Base-by-base conservation (phyloP, 2,113 vertebrate species). In the Entelurus aequoreus region DNA sequence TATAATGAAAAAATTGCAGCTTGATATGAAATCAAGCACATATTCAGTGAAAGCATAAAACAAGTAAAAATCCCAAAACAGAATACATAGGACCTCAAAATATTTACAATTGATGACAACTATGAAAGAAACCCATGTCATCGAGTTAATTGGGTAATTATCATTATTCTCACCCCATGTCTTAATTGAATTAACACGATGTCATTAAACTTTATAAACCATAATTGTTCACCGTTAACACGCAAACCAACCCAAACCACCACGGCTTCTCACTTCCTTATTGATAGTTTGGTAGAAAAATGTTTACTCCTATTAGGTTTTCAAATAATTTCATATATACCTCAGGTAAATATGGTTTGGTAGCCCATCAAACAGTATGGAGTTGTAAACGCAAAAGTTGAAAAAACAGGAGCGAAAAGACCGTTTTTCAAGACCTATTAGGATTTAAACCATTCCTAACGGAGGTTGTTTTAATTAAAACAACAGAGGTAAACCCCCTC, bases 21-120 rank as follows among this genome's bases (percentile, higher is more conserved):
- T 16, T 74, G 68, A 54, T 65, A 74, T 15, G 70, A 64, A 47
- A 72, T 58, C 7, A 71, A 49, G 62, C 48, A 40, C 4, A 60
- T 4, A 48, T 15, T 8, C 9, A 11, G 46, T 48, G 48, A 60
- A 60, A 44, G 11, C 1, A 47, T 7, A 35, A 15, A 35, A 35
- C 15, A 59, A 59, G 44, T 9, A 1, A 4, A 8, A 42, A 16
- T 5, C 7, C 38, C 6, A n/a, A 13, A 60, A 35, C n/a, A 11
- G 1, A 21, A 47, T 14, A 28, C 46, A 16, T 48, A 46, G 16
- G 28, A 48, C 6, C 3, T 13, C 5, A 48, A 8, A 47, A 60
- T 48, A 60, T n/a, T 60, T 8, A 60, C 15, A 48, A 44, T 60
- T 48, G 28, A 46, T 12, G 5, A 61, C 13, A 6, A 37, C n/a